Percentiles rank a stretch among this genome's conserved stretches.
These are phyloP conservation scores for Pandion haliaetus DNA, from an alignment of 2,113 vertebrate species.

Conservation along the genomic window DNA sequence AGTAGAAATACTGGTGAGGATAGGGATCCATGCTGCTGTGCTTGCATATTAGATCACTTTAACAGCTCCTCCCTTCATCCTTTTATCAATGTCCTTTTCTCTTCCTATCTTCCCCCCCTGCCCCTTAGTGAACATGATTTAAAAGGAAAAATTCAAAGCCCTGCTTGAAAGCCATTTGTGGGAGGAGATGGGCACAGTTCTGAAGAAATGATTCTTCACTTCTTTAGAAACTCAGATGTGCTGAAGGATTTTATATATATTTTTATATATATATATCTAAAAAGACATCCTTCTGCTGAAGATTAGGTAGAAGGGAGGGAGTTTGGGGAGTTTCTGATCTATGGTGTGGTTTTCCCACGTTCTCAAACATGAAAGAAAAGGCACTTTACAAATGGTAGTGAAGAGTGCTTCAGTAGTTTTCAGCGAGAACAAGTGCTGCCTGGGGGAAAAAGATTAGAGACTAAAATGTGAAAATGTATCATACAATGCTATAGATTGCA, in stretches of 20 bases:
- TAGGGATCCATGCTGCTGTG: not conserved
- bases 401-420: conserved; percentile 1
- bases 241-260: not conserved
- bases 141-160: not conserved
- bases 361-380: not conserved
- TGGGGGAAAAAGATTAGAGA: not conserved
- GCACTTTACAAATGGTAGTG: not conserved
- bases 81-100: not conserved
- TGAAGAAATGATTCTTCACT: not conserved
- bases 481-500: not conserved
- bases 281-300: conserved; percentile 3
- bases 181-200: conserved; percentile 32
- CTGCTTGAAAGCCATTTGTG: conserved; percentile 25
- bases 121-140: not conserved
- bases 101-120: not conserved
- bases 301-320: not conserved
- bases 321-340: not conserved
- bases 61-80: not conserved
- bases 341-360: not conserved
- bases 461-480: not conserved
- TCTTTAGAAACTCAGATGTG: not conserved
- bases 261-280: not conserved
- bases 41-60: not conserved
- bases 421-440: not conserved
- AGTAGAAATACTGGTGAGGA: not conserved